These are phyloP conservation scores for Leptopilina drosophilae DNA, from an alignment of 2,888 invertebrate genomes.

Conservation along the genomic window DNA sequence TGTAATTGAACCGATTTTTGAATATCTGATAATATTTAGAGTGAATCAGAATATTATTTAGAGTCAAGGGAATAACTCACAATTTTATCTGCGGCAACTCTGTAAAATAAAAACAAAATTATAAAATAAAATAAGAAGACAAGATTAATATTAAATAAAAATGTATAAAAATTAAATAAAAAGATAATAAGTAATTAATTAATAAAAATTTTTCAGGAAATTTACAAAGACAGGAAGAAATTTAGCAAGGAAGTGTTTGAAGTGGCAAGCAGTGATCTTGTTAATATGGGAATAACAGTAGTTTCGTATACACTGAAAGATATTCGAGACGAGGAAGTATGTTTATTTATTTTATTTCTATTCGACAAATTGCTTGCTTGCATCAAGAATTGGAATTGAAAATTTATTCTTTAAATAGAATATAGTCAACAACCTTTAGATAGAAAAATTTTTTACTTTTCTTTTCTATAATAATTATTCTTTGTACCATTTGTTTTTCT, in stretches of 20 bases:
- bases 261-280: conserved; percentile 95
- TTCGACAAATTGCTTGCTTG: conserved; percentile 34
- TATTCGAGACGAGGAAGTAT: conserved; percentile 95
- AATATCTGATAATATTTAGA: too few relatives aligned
- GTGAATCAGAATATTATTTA: too few relatives aligned
- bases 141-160: too few relatives aligned
- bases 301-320: conserved; percentile 97
- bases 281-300: conserved; percentile 97
- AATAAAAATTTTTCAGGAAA: conserved; percentile 80
- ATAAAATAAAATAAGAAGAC: too few relatives aligned
- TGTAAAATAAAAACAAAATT: too few relatives aligned
- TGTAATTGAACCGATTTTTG: too few relatives aligned
- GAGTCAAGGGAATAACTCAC: too few relatives aligned
- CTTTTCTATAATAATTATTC: not conserved
- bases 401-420: conserved; percentile 4
- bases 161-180: too few relatives aligned
- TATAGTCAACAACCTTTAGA: conserved; percentile 16
- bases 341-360: conserved; percentile 57
- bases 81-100: too few relatives aligned
- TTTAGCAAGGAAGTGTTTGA: conserved; percentile 97
- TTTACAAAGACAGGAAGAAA: conserved; percentile 96
- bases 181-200: too few relatives aligned
- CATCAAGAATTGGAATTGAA: conserved; percentile 40
- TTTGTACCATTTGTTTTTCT: conserved; percentile 36
- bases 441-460: not conserved